Evolutionary conservation across 2,888 invertebrate species (phyloP).

Genomic region (Phengaris arion): DNA sequence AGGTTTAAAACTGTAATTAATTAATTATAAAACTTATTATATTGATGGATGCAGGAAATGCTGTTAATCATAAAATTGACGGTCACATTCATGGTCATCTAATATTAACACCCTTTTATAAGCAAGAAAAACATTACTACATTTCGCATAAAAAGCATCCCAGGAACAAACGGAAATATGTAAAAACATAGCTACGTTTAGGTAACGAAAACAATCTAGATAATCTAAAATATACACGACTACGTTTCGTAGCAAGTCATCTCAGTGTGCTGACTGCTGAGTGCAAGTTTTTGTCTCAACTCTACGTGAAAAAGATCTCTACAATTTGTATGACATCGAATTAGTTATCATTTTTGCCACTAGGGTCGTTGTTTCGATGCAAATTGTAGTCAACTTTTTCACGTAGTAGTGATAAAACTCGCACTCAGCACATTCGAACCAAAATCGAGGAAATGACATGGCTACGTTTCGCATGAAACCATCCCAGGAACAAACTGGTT

Average conservation of each 20-base stretch:
- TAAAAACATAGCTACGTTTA: conserved; percentile 39
- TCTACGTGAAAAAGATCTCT: no score
- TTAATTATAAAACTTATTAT: conserved; percentile 9
- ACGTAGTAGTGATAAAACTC: no score
- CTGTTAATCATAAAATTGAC: conserved; percentile 14
- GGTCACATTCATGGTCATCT: conserved; percentile 5
- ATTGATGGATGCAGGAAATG: conserved; percentile 25
- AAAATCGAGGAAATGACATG: conserved; percentile 23
- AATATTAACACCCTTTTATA: neutral
- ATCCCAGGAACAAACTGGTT: conserved; percentile 49
- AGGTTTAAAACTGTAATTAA: conserved; percentile 1
- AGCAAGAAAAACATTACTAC: conserved; percentile 34
- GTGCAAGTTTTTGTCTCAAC: no score
- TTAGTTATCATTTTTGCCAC: no score
- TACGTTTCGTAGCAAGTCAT: no score
- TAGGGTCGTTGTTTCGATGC: no score
- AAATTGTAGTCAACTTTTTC: no score
- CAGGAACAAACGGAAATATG: conserved; percentile 45
- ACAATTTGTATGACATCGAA: no score
- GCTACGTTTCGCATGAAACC: conserved; percentile 50
- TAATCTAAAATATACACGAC: no score
- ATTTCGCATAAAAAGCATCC: conserved; percentile 49
- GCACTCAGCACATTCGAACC: no score
- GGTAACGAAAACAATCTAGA: no score
- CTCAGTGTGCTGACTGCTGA: no score